Percentiles rank a stretch among this genome's conserved stretches.
Conservation (phyloP, 2,113 vertebrate species). For the Pachycephala philippinensis region DNA sequence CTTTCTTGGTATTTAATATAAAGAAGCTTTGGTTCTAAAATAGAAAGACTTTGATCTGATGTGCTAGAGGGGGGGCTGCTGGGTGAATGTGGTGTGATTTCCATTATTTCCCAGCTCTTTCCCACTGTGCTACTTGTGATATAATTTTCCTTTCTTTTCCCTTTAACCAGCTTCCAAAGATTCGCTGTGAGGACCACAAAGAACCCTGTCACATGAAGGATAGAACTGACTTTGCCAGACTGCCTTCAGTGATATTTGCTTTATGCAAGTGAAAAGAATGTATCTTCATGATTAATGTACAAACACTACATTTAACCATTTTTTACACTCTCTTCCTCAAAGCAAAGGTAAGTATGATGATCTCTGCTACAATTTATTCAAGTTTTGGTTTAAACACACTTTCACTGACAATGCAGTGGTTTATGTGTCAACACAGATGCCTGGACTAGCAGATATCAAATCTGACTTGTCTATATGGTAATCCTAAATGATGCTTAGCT, state of each 20-base stretch:
- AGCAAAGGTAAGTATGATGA: not conserved
- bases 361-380: not conserved
- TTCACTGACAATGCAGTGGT: not conserved
- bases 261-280: not conserved
- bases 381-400: not conserved
- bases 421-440: not conserved
- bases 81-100: not conserved
- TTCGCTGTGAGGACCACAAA: not conserved
- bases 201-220: not conserved
- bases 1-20: slow-evolving; percentile 58
- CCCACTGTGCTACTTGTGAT: not conserved
- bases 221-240: not conserved
- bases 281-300: not conserved
- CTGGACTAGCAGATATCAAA: not conserved
- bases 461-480: not conserved
- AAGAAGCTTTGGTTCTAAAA: slow-evolving; percentile 61
- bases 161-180: not conserved
- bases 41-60: slow-evolving; percentile 53
- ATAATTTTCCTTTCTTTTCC: slow-evolving; percentile 15
- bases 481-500: not conserved
- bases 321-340: not conserved
- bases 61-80: not conserved
- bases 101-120: slow-evolving; percentile 31
- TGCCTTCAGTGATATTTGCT: not conserved
- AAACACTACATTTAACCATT: not conserved